These are phyloP conservation scores for Sesia apiformis DNA, from an alignment of 2,888 invertebrate genomes.

Conservation along the genomic window DNA sequence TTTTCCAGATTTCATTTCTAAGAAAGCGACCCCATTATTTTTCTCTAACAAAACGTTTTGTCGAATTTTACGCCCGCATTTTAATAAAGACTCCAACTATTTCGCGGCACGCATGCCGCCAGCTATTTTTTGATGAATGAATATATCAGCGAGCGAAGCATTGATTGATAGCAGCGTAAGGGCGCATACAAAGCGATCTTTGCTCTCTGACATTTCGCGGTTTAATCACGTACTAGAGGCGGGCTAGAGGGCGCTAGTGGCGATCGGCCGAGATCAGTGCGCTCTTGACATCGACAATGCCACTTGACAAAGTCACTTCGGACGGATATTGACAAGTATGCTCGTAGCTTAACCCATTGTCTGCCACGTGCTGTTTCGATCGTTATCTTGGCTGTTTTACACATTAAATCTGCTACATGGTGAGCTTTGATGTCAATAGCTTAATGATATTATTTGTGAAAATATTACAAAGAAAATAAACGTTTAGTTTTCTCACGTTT, in stretches of 20 bases:
- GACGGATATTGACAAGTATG: slow-evolving; percentile 28
- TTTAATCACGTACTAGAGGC: slow-evolving; percentile 68
- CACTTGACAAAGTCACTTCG: slow-evolving; percentile 53
- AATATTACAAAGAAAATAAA: too few relatives aligned
- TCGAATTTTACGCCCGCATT: slow-evolving; percentile 4
- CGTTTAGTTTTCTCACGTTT: too few relatives aligned
- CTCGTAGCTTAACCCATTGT: slow-evolving; percentile 20
- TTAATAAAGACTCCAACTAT: slow-evolving; percentile 10
- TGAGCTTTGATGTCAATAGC: too few relatives aligned
- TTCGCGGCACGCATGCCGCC: slow-evolving; percentile 24
- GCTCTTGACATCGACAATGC: slow-evolving; percentile 59
- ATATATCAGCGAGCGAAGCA: slow-evolving; percentile 41
- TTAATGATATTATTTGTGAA: too few relatives aligned
- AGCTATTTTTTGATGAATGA: slow-evolving; percentile 62
- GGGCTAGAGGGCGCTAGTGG: slow-evolving; percentile 40
- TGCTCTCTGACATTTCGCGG: slow-evolving; percentile 73
- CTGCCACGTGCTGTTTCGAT: slow-evolving; percentile 24
- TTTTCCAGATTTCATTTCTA: background rate
- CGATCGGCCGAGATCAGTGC: slow-evolving; percentile 41
- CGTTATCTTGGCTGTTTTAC: slow-evolving; percentile 20
- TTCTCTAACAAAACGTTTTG: background rate
- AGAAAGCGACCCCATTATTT: background rate
- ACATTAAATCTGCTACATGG: background rate
- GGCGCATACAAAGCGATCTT: slow-evolving; percentile 51
- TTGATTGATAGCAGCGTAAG: slow-evolving; percentile 41